These are phyloP conservation scores for Sphyrna mokarran DNA, from an alignment of 2,113 vertebrate genomes.

Conservation along the genomic window DNA sequence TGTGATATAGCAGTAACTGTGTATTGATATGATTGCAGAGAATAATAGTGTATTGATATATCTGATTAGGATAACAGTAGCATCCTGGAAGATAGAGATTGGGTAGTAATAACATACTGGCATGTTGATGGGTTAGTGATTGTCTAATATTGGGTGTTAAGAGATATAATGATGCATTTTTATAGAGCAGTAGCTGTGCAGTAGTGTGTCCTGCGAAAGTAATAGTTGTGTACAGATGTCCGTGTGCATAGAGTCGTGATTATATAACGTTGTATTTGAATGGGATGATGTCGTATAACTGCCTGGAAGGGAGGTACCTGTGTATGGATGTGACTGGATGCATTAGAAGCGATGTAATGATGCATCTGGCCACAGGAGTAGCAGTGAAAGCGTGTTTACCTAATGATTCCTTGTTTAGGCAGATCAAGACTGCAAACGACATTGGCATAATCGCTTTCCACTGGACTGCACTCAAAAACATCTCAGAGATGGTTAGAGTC, in stretches of 20 bases:
- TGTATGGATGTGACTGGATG: not conserved
- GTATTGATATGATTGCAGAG: not conserved
- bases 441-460: constrained; percentile 4
- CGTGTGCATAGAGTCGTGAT: not conserved
- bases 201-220: not conserved
- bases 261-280: not conserved
- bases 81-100: not conserved
- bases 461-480: not conserved
- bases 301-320: not conserved
- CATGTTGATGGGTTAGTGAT: not conserved
- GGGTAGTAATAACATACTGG: not conserved
- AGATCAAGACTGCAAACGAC: not conserved
- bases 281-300: not conserved
- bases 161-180: not conserved
- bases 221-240: not conserved
- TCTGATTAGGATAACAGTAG: not conserved
- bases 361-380: not conserved
- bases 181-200: not conserved
- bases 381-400: too few relatives aligned
- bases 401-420: not conserved
- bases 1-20: not conserved
- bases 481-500: not conserved
- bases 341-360: not conserved
- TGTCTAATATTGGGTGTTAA: not conserved
- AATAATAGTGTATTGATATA: not conserved